Percentiles rank a stretch among this genome's conserved stretches.
These are phyloP conservation scores for Bovichtus variegatus DNA, from an alignment of 2,797 vertebrate genomes.

Conservation along the genomic window DNA sequence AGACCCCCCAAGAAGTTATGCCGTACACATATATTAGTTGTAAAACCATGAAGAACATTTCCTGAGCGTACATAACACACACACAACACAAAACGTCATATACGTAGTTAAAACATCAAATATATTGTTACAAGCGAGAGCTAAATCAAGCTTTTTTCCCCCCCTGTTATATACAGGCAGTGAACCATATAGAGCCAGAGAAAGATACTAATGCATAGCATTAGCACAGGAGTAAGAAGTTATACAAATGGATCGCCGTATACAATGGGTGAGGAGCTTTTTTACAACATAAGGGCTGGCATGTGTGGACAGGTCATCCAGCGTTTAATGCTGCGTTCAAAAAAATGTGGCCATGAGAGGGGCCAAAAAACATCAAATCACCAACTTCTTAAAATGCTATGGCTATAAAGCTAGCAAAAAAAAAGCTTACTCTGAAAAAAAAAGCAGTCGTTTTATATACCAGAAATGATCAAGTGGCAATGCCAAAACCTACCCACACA, in stretches of 20 bases:
- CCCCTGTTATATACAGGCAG: not conserved
- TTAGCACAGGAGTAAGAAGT: not conserved
- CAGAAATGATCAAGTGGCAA: not conserved
- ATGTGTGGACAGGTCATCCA: not conserved
- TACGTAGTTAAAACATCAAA: not conserved
- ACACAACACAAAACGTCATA: not conserved
- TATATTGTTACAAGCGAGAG: not conserved
- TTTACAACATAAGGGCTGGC: not conserved
- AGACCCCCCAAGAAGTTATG: not conserved
- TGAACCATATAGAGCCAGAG: not conserved
- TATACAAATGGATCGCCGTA: not conserved
- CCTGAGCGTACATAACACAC: not conserved
- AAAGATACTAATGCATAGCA: not conserved
- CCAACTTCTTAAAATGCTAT: not conserved
- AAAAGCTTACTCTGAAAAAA: not conserved
- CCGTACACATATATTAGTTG: not conserved
- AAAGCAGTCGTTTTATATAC: not conserved
- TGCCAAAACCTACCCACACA: not conserved
- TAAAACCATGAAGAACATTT: not conserved
- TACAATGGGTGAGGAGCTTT: not conserved
- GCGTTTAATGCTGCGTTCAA: not conserved
- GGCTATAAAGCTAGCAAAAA: not conserved
- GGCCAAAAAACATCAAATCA: not conserved
- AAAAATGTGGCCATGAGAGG: not conserved
- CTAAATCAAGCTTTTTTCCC: not conserved